These are phyloP conservation scores for Aphelenchoides avenae DNA, from an alignment of 1,140 invertebrate species.

Conservation along the genomic window DNA sequence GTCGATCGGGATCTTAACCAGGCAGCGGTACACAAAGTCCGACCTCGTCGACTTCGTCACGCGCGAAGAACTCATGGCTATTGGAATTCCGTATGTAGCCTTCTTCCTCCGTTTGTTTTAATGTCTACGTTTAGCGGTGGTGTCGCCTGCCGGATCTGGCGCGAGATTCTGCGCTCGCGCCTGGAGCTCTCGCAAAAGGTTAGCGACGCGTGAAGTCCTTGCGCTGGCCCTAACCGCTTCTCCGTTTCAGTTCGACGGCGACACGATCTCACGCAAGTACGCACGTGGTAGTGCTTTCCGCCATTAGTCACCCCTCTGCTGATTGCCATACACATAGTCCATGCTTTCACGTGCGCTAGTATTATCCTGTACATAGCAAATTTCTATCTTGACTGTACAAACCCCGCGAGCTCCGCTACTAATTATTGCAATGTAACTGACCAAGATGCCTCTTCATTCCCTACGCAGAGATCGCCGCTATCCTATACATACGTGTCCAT, in stretches of 20 bases:
- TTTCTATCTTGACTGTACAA: background rate
- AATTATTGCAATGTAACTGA: no score
- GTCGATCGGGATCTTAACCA: slow-evolving; percentile 65
- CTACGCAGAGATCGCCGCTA: no score
- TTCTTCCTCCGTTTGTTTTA: slow-evolving; percentile 20
- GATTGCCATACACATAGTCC: background rate
- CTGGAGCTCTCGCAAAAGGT: slow-evolving; percentile 37
- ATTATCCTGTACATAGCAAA: background rate
- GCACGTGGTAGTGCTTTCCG: no score
- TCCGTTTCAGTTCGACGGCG: slow-evolving; percentile 6
- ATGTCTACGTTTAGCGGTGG: slow-evolving; percentile 51
- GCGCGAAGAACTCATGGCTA: slow-evolving; percentile 71
- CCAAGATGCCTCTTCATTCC: no score
- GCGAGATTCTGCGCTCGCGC: slow-evolving; percentile 48
- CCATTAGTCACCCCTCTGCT: background rate
- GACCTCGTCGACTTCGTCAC: slow-evolving; percentile 73
- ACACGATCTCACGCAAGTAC: slow-evolving; percentile 12
- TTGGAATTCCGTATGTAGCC: slow-evolving; percentile 69
- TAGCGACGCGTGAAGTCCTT: background rate
- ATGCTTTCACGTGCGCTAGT: background rate
- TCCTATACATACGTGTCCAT: no score
- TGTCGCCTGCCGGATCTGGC: slow-evolving; percentile 55
- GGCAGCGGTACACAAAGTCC: slow-evolving; percentile 73
- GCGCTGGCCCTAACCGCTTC: background rate
- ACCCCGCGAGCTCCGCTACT: no score